phyloP scores from a whole-genome alignment of 2,797 vertebrate genomes.

The Brotogeris chrysoptera region DNA sequence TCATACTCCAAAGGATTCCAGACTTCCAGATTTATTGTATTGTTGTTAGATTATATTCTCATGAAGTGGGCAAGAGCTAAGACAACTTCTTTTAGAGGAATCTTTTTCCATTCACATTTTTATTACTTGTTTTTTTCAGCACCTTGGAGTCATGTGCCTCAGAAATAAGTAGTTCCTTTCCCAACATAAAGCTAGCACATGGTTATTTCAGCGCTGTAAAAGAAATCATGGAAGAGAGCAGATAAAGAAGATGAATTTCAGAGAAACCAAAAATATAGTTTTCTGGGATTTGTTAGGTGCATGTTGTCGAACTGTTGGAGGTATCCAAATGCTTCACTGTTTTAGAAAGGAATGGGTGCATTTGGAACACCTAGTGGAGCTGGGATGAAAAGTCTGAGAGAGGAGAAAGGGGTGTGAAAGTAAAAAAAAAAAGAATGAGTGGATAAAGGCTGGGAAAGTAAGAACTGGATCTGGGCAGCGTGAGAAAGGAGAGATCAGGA shows the following conservation, averaged over 20 bases:
- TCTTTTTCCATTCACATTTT: neutral
- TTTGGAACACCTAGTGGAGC: neutral
- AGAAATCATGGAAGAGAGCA: neutral
- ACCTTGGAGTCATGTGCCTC: neutral
- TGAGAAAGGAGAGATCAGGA: neutral
- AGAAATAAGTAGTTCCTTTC: neutral
- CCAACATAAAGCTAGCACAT: neutral
- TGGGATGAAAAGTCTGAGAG: neutral
- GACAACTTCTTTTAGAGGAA: neutral
- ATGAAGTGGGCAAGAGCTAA: neutral
- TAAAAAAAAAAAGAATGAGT: neutral
- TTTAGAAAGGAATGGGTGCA: neutral
- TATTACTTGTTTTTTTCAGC: neutral
- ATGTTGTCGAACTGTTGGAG: neutral
- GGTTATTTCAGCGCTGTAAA: neutral
- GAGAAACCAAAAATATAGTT: neutral
- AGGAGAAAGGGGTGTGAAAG: neutral
- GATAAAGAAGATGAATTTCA: neutral
- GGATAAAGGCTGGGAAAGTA: neutral
- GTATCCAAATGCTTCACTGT: neutral
- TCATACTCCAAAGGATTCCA: neutral
- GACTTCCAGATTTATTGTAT: neutral
- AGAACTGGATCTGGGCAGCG: neutral
- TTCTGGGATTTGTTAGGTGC: neutral
- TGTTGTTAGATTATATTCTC: neutral